These are phyloP conservation scores for Ganaspis brasiliensis DNA, from an alignment of 2,888 invertebrate genomes.

Conservation along the genomic window DNA sequence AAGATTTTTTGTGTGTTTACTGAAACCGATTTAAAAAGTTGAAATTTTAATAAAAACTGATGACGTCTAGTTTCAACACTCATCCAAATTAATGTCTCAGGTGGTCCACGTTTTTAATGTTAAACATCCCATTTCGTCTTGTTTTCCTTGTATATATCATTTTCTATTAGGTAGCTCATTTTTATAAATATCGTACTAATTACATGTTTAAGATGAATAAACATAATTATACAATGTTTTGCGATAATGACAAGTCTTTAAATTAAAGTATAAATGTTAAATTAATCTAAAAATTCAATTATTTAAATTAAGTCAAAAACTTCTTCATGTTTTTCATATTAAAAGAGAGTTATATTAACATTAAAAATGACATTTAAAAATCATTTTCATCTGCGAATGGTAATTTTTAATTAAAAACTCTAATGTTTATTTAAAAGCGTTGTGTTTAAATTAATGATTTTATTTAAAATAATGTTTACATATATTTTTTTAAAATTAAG, in stretches of 20 bases:
- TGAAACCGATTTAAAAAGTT: not conserved
- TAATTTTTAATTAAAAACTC: no score
- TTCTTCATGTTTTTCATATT: not conserved
- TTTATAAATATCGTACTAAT: constrained; percentile 3
- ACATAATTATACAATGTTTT: not conserved
- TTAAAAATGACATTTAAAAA: no score
- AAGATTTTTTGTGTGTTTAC: no score
- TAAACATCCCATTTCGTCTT: not conserved
- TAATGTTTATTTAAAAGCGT: no score
- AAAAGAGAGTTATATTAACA: no score
- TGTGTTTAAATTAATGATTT: no score
- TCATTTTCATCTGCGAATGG: no score
- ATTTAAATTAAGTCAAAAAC: not conserved
- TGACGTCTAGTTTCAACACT: not conserved
- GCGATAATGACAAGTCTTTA: not conserved
- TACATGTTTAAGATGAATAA: not conserved
- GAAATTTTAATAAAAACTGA: not conserved
- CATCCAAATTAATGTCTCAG: not conserved
- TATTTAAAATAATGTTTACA: no score
- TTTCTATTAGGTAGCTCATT: constrained; percentile 8
- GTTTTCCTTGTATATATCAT: not conserved
- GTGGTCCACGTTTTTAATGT: not conserved
- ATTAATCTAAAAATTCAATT: not conserved
- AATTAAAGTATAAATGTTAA: not conserved
- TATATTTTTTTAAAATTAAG: no score